Evolutionary conservation across 2,113 vertebrate genomes (phyloP).

Genomic region (Silurus glanis): DNA sequence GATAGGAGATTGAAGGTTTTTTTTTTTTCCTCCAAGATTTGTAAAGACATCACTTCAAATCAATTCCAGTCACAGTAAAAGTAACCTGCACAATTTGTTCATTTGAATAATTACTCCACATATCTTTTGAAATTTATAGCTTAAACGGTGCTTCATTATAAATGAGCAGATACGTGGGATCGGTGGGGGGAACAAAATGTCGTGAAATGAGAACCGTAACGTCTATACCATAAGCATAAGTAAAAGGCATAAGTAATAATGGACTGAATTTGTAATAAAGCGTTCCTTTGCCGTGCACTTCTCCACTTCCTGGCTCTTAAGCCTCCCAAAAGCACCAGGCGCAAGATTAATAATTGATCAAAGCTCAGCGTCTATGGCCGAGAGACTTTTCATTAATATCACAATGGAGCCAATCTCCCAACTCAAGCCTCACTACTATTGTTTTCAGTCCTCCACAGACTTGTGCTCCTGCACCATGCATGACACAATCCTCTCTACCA

Average conservation of each 20-base stretch:
- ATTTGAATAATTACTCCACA: conserved; percentile 24
- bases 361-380: conserved; percentile 50
- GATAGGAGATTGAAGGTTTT: conserved; percentile 5
- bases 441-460: conserved; percentile 48
- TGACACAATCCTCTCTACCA: conserved; percentile 4
- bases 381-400: conserved; percentile 60
- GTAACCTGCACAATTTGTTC: conserved; percentile 13
- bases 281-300: conserved; percentile 27
- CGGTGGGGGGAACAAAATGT: neutral
- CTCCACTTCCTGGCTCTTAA: conserved; percentile 27
- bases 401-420: conserved; percentile 57
- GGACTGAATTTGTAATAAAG: conserved; percentile 36
- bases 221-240: conserved; percentile 25
- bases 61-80: conserved; percentile 19
- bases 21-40: neutral
- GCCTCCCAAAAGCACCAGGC: conserved; percentile 24
- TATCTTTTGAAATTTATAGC: neutral
- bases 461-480: neutral
- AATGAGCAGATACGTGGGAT: conserved; percentile 7
- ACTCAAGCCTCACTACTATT: conserved; percentile 46
- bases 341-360: conserved; percentile 53
- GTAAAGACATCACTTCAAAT: neutral
- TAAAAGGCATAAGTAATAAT: conserved; percentile 30
- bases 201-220: conserved; percentile 25
- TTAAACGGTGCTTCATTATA: neutral